Conservation (phyloP, 2,888 invertebrate species). For the Ephialtes manifestator region DNA sequence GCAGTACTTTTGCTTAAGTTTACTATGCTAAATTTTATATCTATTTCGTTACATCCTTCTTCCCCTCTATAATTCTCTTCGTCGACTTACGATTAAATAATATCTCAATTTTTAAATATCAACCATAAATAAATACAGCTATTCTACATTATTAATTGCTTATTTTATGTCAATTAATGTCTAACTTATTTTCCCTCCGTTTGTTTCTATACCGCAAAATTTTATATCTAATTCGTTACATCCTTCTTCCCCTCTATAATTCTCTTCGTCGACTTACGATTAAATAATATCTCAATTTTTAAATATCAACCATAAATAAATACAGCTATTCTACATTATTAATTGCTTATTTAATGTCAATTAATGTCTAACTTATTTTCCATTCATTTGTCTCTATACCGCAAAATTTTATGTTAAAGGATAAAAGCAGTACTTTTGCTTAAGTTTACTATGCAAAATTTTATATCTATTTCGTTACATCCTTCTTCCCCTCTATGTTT, state of each 20-base stretch:
- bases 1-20: background rate
- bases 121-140: too few relatives aligned
- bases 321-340: background rate
- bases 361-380: background rate
- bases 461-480: constrained; percentile 29
- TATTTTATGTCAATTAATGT: background rate
- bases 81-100: too few relatives aligned
- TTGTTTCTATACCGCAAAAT: background rate
- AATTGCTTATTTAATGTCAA: background rate
- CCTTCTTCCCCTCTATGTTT: constrained; percentile 8
- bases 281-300: too few relatives aligned
- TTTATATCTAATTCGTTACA: too few relatives aligned
- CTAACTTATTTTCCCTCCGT: background rate
- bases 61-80: constrained; percentile 1
- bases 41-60: constrained; percentile 29
- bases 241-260: too few relatives aligned
- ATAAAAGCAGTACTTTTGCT: background rate
- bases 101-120: too few relatives aligned
- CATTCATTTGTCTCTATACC: background rate
- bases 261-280: too few relatives aligned
- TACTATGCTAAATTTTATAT: constrained; percentile 11
- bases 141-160: background rate
- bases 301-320: too few relatives aligned
- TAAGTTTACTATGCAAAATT: constrained; percentile 21
- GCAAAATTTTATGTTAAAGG: constrained; percentile 7